These are phyloP conservation scores for Nebria salina DNA, from an alignment of 2,888 invertebrate species.

Conservation along the genomic window DNA sequence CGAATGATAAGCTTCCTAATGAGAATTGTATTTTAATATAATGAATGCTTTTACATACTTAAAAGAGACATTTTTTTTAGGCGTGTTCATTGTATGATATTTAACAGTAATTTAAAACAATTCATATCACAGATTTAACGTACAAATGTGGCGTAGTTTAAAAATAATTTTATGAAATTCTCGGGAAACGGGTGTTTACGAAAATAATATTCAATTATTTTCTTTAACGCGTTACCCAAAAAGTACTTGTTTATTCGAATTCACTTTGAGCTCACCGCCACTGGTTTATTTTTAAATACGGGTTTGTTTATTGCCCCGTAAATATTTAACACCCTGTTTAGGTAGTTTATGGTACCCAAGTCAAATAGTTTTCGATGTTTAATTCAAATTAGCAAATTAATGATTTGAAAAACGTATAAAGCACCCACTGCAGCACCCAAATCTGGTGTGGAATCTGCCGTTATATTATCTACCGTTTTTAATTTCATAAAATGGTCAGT, in stretches of 20 bases:
- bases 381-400: background rate
- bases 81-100: too few species aligned
- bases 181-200: too few species aligned
- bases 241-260: background rate
- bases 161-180: too few species aligned
- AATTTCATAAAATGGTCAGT: conserved; percentile 21
- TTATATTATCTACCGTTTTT: background rate
- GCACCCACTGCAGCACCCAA: background rate
- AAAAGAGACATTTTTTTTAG: too few species aligned
- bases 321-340: background rate
- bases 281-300: background rate
- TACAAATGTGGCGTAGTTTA: too few species aligned
- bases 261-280: background rate
- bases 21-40: conserved; percentile 9
- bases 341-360: background rate
- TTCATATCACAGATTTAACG: too few species aligned
- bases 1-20: conserved; percentile 22
- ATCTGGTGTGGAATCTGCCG: background rate
- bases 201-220: background rate
- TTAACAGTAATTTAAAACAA: too few species aligned
- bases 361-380: background rate
- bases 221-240: background rate
- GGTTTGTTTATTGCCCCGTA: background rate
- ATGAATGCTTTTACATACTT: too few species aligned
- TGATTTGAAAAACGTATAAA: background rate